Percentiles rank a stretch among this genome's conserved stretches.
Evolutionary conservation across 2,113 vertebrate genomes (phyloP).

Genomic region (Gopherus flavomarginatus): DNA sequence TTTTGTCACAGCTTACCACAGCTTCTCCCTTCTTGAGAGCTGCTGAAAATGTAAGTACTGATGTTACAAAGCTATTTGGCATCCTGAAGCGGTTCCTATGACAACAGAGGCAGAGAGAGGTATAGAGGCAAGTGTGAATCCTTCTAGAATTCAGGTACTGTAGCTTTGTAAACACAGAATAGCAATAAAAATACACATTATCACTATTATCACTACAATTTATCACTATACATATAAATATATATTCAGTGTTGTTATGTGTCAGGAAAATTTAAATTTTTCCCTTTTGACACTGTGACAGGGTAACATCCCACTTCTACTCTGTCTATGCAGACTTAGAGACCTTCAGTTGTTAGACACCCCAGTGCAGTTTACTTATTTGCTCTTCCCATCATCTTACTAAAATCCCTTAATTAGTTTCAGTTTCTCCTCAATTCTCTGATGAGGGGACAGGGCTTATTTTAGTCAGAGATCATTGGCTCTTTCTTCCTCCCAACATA

Average conservation of each 20-base stretch:
- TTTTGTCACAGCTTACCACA: constrained; percentile 1
- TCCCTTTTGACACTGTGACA: neutral
- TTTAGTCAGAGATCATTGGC: neutral
- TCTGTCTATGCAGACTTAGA: neutral
- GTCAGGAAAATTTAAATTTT: neutral
- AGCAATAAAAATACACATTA: neutral
- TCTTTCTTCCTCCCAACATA: neutral
- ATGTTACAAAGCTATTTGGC: constrained; percentile 38
- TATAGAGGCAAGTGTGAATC: neutral
- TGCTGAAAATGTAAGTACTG: constrained; percentile 24
- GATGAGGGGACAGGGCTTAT: neutral
- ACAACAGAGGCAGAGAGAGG: constrained; percentile 35
- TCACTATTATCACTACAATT: neutral
- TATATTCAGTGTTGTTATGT: neutral
- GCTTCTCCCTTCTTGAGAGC: neutral
- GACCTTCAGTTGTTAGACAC: neutral
- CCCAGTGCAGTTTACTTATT: neutral
- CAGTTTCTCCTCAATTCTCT: neutral
- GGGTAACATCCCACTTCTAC: neutral
- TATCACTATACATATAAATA: neutral
- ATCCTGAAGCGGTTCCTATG: constrained; percentile 44
- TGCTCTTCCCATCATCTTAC: neutral
- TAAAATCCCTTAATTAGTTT: neutral
- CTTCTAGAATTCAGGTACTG: neutral
- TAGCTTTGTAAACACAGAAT: constrained; percentile 3